phyloP scores from a whole-genome alignment of 2,113 vertebrate species.

The Equus przewalskii region DNA sequence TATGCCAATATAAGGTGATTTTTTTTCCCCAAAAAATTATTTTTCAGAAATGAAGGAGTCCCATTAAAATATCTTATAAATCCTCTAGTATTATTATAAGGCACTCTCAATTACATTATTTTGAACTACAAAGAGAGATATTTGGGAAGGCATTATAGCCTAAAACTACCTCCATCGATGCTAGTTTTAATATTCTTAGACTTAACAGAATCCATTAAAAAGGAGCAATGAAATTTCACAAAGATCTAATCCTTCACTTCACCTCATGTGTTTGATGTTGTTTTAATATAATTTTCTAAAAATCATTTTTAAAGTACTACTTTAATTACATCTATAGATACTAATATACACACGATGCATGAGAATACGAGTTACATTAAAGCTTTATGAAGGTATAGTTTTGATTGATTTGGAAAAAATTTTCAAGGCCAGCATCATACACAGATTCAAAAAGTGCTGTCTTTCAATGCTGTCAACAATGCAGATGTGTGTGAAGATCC shows the following conservation, averaged over 20 bases:
- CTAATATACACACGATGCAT: not conserved
- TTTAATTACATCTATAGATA: not conserved
- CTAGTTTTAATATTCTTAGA: not conserved
- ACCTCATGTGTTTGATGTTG: not conserved
- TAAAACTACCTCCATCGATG: not conserved
- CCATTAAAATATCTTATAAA: not conserved
- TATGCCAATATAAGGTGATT: too few species aligned
- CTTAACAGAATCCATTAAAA: not conserved
- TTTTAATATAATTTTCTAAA: not conserved
- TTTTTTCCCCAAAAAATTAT: not conserved
- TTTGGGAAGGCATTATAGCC: not conserved
- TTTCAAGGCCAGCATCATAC: not conserved
- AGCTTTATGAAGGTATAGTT: not conserved
- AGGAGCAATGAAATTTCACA: not conserved
- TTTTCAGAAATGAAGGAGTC: not conserved
- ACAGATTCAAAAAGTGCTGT: not conserved
- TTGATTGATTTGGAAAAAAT: not conserved
- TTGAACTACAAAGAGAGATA: conserved; percentile 5
- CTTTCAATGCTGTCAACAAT: not conserved
- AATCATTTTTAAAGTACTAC: not conserved
- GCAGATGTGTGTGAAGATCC: not conserved
- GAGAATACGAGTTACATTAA: not conserved
- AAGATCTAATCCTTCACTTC: not conserved
- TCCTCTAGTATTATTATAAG: not conserved
- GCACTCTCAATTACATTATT: not conserved